Conservation (phyloP, 2,797 vertebrate genomes). For the Luscinia megarhynchos region DNA sequence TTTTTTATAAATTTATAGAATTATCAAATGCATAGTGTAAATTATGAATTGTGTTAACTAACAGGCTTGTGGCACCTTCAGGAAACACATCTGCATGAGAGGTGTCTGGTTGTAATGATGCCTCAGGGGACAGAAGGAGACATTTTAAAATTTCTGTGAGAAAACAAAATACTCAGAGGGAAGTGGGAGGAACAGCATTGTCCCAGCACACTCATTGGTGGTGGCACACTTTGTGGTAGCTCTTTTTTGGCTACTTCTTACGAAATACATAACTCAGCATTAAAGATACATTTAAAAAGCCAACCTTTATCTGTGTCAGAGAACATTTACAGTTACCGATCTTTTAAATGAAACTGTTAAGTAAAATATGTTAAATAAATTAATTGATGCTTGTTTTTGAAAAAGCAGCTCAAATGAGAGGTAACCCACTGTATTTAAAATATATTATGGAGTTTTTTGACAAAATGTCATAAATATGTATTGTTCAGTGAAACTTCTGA, state of each 20-base stretch:
- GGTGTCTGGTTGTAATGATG: neutral
- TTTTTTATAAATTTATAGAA: neutral
- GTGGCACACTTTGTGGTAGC: neutral
- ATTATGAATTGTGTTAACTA: neutral
- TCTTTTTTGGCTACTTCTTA: neutral
- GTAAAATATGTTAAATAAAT: neutral
- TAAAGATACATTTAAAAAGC: neutral
- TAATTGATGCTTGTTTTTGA: neutral
- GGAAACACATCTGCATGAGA: neutral
- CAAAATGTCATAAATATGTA: neutral
- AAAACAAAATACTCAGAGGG: neutral
- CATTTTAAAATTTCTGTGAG: neutral
- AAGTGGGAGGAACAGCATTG: neutral
- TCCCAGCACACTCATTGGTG: neutral
- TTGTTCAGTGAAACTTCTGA: neutral
- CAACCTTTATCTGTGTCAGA: neutral
- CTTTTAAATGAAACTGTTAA: neutral
- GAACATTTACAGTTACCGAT: neutral
- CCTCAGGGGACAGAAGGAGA: neutral
- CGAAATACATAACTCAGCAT: neutral
- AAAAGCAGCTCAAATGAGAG: neutral
- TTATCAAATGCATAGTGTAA: neutral
- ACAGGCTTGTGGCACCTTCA: neutral
- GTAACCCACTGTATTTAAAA: neutral
- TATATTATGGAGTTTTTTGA: neutral